Evolutionary conservation across 1,140 invertebrate genomes (phyloP).

Genomic region (Panulirus ornatus): DNA sequence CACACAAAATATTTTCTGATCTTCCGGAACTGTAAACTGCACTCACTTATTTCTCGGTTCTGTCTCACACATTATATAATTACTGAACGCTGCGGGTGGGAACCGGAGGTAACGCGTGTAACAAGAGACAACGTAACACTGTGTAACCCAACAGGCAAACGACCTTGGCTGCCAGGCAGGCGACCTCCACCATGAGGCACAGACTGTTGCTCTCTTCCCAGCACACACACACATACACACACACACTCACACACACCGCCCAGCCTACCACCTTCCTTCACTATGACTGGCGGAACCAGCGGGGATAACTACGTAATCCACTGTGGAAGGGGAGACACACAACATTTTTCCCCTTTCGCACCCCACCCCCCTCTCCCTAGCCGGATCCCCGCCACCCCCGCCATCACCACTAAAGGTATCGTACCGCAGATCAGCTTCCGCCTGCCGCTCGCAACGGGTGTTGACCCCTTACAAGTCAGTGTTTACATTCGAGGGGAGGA

Average conservation of each 20-base stretch:
- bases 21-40: not conserved
- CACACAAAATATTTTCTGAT: not conserved
- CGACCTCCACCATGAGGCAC: constrained; percentile 6
- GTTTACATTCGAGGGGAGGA: not conserved
- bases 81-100: no score
- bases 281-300: not conserved
- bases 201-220: not conserved
- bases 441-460: not conserved
- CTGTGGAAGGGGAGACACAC: not conserved
- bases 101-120: no score
- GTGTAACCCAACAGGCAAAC: constrained; percentile 19
- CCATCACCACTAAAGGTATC: not conserved
- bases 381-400: not conserved
- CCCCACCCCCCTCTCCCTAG: constrained; percentile 1
- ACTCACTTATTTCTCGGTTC: not conserved
- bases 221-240: not conserved
- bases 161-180: constrained; percentile 40
- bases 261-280: not conserved
- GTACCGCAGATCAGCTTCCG: constrained; percentile 37
- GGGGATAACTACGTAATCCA: not conserved
- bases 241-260: not conserved
- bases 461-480: constrained; percentile 39
- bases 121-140: constrained; percentile 2
- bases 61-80: not conserved
- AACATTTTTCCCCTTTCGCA: constrained; percentile 10